phyloP scores from a whole-genome alignment of 2,113 vertebrate species.

The Cyanocitta stelleri region DNA sequence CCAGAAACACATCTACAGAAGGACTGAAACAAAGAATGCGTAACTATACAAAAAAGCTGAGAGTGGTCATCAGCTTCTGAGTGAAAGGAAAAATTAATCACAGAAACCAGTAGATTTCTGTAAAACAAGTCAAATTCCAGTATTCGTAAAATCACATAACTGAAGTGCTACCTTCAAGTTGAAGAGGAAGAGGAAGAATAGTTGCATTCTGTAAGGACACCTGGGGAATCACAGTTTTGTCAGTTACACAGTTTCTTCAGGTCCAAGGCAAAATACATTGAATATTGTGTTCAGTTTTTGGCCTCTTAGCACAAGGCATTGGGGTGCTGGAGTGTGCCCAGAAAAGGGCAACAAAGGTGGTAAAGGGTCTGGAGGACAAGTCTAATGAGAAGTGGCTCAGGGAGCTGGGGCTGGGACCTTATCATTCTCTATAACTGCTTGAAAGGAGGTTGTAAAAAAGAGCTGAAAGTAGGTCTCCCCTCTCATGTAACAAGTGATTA shows the following conservation, averaged over 20 bases:
- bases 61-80: fast-evolving
- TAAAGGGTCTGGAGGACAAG: neutral
- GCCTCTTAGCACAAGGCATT: neutral
- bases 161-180: neutral
- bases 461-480: neutral
- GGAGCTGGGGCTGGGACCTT: neutral
- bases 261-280: neutral
- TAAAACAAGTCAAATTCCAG: neutral
- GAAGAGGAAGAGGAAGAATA: neutral
- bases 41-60: neutral
- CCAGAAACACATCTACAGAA: neutral
- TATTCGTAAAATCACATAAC: neutral
- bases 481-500: neutral
- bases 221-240: neutral
- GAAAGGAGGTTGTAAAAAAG: neutral
- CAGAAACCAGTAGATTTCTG: neutral
- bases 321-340: neutral
- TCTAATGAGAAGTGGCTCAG: neutral
- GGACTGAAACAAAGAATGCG: neutral
- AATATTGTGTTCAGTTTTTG: neutral
- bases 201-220: neutral
- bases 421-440: neutral
- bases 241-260: neutral
- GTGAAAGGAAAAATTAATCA: neutral
- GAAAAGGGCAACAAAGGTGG: neutral